Percentiles rank a stretch among this genome's conserved stretches.
Conservation (phyloP, 2,797 vertebrate species). For the Fratercula arctica region DNA sequence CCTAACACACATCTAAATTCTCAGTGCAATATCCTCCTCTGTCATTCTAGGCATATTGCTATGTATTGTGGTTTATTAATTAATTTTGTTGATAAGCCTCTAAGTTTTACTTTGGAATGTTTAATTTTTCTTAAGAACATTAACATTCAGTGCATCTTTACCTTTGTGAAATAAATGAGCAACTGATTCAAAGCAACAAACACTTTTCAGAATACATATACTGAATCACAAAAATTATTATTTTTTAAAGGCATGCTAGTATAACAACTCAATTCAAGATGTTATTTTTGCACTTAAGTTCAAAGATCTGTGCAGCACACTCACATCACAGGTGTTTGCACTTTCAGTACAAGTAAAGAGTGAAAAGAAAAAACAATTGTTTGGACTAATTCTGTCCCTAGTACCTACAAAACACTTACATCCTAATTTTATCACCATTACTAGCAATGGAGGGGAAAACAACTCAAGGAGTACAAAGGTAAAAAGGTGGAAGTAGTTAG, state of each 20-base stretch:
- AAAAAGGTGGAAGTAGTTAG: not conserved
- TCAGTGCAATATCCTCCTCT: not conserved
- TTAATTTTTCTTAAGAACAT: not conserved
- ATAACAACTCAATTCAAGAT: not conserved
- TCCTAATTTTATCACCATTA: not conserved
- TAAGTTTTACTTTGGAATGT: not conserved
- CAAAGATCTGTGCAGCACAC: not conserved
- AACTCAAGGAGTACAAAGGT: not conserved
- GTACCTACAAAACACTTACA: not conserved
- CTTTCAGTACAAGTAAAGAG: not conserved
- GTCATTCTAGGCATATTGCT: not conserved
- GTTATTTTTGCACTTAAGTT: not conserved
- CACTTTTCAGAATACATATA: not conserved
- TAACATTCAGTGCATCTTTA: not conserved
- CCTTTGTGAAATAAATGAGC: not conserved
- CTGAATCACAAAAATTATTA: not conserved
- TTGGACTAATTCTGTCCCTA: not conserved
- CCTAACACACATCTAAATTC: not conserved
- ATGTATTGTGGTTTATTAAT: not conserved
- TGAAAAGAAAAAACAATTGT: not conserved
- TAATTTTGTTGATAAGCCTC: not conserved
- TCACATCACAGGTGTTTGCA: not conserved
- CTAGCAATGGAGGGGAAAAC: not conserved
- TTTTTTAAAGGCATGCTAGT: not conserved
- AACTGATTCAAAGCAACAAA: not conserved